A percentile compares a stretch with the other conserved stretches of the same genome.
These are phyloP conservation scores for Eubucco bourcierii DNA, from an alignment of 2,113 vertebrate genomes.

Conservation along the genomic window DNA sequence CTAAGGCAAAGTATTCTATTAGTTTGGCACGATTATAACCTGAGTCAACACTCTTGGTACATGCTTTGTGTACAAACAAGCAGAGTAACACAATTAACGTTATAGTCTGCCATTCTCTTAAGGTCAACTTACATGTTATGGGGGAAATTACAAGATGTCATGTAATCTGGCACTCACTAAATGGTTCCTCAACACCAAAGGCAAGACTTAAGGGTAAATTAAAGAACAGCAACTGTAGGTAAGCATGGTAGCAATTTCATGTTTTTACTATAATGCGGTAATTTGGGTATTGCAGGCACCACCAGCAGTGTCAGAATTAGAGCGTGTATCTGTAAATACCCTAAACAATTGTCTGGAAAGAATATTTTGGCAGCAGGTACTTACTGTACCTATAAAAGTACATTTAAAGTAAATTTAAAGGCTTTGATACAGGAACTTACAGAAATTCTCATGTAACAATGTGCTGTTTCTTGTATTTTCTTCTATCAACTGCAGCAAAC, in stretches of 20 bases:
- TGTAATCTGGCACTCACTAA: neutral
- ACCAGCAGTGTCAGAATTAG: neutral
- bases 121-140: neutral
- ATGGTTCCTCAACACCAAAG: neutral
- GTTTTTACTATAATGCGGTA: slow-evolving; percentile 63
- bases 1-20: slow-evolving; percentile 40
- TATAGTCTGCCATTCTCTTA: neutral
- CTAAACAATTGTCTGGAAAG: slow-evolving; percentile 24
- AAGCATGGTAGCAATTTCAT: slow-evolving; percentile 57
- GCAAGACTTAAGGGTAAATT: neutral
- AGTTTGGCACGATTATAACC: slow-evolving; percentile 43
- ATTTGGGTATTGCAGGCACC: slow-evolving; percentile 3
- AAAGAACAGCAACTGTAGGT: slow-evolving; percentile 14
- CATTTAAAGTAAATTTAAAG: too few relatives aligned
- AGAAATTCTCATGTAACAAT: neutral
- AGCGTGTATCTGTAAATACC: neutral
- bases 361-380: slow-evolving; percentile 39
- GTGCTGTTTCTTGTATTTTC: neutral
- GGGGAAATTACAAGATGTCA: neutral
- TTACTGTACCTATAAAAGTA: slow-evolving; percentile 23
- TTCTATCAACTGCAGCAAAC: neutral
- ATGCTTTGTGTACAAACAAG: neutral
- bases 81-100: neutral
- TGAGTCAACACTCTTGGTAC: slow-evolving; percentile 34
- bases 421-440: neutral